Conservation (phyloP, 2,888 invertebrate genomes). For the Thecocarcelia acutangulata region DNA sequence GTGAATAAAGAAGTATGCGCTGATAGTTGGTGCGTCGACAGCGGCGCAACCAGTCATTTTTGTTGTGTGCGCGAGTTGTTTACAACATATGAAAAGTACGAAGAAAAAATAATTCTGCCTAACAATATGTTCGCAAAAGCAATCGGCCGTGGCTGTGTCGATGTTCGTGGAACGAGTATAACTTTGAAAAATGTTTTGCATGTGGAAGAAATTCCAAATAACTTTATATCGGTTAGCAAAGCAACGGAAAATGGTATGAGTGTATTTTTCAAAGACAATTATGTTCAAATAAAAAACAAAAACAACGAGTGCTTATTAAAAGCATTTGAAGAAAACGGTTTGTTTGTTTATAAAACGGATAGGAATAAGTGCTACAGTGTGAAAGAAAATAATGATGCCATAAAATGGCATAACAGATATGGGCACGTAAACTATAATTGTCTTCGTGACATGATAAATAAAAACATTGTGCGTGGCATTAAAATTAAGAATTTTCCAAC, state of each 20-base stretch:
- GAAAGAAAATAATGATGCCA: constrained; percentile 2
- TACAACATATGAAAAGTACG: background rate
- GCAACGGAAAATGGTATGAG: background rate
- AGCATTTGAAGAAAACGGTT: constrained; percentile 9
- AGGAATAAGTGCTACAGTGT: constrained; percentile 24
- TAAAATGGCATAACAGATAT: constrained; percentile 53
- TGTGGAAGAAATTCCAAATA: no score
- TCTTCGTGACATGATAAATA: constrained; percentile 37
- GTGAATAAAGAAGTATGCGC: background rate
- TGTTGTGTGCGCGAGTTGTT: no score
- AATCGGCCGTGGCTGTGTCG: background rate
- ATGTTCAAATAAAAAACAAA: background rate
- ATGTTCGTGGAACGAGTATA: background rate
- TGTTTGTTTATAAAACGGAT: constrained; percentile 22
- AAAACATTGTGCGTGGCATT: constrained; percentile 41
- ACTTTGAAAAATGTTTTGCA: background rate
- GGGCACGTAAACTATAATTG: constrained; percentile 44
- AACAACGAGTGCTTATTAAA: constrained; percentile 27
- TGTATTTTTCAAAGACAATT: background rate
- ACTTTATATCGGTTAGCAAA: background rate
- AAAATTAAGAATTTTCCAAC: constrained; percentile 25
- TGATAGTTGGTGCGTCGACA: no score
- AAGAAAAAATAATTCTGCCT: background rate
- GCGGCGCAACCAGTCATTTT: no score
- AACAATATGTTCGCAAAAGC: background rate